These are phyloP conservation scores for Thalpophila matura DNA, from an alignment of 2,888 invertebrate genomes.

Conservation along the genomic window DNA sequence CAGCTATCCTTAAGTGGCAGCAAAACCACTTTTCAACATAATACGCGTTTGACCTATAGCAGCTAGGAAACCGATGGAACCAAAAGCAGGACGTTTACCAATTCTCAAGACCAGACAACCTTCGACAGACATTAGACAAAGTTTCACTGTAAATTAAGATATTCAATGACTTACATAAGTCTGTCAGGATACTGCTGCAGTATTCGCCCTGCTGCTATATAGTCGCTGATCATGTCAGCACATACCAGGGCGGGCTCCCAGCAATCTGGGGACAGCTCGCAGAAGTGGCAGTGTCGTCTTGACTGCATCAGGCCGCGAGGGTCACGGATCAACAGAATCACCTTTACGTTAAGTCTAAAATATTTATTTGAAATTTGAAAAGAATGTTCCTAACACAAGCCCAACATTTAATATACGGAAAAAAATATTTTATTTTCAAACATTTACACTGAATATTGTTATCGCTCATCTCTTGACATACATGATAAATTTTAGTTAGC, in stretches of 20 bases:
- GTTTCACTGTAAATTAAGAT: no score
- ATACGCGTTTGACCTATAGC: neutral
- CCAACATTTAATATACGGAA: no score
- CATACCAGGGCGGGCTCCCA: slow-evolving; percentile 94
- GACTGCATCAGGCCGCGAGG: slow-evolving; percentile 97
- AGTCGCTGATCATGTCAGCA: slow-evolving; percentile 95
- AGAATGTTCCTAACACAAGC: neutral
- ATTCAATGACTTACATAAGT: slow-evolving; percentile 91
- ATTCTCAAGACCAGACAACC: no score
- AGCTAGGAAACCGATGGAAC: no score
- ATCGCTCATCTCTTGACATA: no score
- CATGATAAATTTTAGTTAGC: no score
- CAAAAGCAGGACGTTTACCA: no score
- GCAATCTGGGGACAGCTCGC: slow-evolving; percentile 94
- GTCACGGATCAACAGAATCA: slow-evolving; percentile 95
- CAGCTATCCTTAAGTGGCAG: no score
- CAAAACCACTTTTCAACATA: no score
- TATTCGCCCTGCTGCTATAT: slow-evolving; percentile 93
- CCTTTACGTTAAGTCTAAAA: slow-evolving; percentile 93
- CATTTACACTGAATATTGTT: no score
- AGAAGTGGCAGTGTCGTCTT: slow-evolving; percentile 93
- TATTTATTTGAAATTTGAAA: neutral
- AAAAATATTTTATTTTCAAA: no score
- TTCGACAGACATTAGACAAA: no score
- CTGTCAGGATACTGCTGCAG: slow-evolving; percentile 93